Evolutionary conservation across 2,797 vertebrate species (phyloP).

Genomic region (Muscicapa comitata): DNA sequence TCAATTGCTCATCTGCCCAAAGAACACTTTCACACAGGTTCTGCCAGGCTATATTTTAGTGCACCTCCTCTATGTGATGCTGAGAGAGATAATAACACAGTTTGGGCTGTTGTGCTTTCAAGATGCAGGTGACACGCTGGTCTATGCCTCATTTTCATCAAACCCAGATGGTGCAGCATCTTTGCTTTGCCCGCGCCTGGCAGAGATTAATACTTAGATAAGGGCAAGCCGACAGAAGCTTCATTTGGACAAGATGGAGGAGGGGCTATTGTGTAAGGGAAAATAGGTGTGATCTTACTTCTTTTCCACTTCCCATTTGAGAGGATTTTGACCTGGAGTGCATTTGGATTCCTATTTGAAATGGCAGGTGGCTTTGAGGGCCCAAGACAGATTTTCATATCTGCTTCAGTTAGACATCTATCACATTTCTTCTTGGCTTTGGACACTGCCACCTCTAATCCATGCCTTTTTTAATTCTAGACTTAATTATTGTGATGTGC

Average conservation of each 20-base stretch:
- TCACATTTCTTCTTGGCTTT: conserved; percentile 36
- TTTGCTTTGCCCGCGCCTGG: conserved; percentile 58
- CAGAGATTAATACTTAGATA: conserved; percentile 66
- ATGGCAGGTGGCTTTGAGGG: not conserved
- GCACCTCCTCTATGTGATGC: conserved; percentile 26
- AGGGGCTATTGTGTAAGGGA: not conserved
- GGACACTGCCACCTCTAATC: not conserved
- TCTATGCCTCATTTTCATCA: conserved; percentile 67
- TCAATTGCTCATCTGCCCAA: conserved; percentile 48
- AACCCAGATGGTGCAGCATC: conserved; percentile 56
- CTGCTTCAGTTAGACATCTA: conserved; percentile 16
- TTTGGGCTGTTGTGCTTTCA: conserved; percentile 54
- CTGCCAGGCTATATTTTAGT: conserved; percentile 43
- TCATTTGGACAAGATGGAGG: conserved; percentile 58
- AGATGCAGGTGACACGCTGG: conserved; percentile 57
- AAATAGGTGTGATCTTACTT: not conserved
- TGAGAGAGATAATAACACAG: conserved; percentile 54
- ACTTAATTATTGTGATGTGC: conserved; percentile 63
- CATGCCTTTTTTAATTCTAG: conserved; percentile 45
- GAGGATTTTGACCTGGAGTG: not conserved
- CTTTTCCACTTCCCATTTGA: not conserved
- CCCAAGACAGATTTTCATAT: not conserved
- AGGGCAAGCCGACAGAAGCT: conserved; percentile 54
- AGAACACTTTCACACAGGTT: conserved; percentile 39
- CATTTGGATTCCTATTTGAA: not conserved